These are phyloP conservation scores for Epicauta chinensis DNA, from an alignment of 1,140 invertebrate species.

Conservation along the genomic window DNA sequence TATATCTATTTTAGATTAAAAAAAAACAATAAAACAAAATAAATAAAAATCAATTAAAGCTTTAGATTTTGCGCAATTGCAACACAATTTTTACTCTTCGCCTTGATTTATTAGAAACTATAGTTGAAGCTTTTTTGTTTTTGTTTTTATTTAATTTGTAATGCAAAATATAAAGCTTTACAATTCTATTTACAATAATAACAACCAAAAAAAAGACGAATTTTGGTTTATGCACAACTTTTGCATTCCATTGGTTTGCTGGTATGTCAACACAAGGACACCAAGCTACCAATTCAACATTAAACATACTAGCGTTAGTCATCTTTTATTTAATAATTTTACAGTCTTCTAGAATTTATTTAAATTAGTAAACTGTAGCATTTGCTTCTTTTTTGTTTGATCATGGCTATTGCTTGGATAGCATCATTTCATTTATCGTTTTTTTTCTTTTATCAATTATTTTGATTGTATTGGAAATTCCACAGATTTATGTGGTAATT, in stretches of 20 bases:
- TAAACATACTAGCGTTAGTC: no score
- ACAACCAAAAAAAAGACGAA: slow-evolving; percentile 1
- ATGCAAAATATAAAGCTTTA: slow-evolving; percentile 12
- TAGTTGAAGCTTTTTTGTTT: not conserved
- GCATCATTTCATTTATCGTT: no score
- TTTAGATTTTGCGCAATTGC: slow-evolving; percentile 9
- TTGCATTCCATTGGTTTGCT: slow-evolving; percentile 32
- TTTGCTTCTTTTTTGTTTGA: no score
- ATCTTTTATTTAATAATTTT: not conserved
- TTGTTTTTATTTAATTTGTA: not conserved
- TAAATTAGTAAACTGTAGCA: not conserved
- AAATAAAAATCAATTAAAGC: slow-evolving; percentile 1
- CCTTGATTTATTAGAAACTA: not conserved
- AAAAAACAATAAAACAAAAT: no score
- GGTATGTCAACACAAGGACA: slow-evolving; percentile 42
- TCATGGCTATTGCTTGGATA: no score
- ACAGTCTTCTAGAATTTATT: not conserved
- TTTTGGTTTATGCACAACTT: slow-evolving; percentile 20
- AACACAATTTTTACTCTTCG: not conserved
- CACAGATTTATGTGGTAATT: slow-evolving; percentile 90
- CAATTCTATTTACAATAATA: no score
- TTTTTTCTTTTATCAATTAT: not conserved
- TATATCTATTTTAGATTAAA: not conserved
- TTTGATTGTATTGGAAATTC: not conserved
- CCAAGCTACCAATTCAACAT: slow-evolving; percentile 25